Conservation (phyloP, 2,113 vertebrate species). For the Heloderma charlesbogerti region DNA sequence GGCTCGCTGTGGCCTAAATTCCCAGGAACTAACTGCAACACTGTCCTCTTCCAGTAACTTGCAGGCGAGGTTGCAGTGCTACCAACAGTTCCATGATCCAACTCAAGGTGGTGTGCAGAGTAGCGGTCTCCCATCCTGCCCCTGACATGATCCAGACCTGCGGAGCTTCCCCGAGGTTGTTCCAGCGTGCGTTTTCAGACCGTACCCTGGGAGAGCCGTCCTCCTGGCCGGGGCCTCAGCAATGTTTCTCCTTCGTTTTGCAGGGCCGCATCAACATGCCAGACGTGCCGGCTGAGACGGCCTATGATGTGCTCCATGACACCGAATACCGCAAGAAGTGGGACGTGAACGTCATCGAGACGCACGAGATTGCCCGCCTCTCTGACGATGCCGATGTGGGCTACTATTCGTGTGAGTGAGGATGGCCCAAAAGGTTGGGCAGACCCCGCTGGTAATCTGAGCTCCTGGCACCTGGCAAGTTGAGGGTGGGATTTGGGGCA, state of each 20-base stretch:
- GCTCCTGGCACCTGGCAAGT: not conserved
- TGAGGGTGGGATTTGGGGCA: not conserved
- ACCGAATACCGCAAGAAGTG: conserved; percentile 69
- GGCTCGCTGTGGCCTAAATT: too few relatives aligned
- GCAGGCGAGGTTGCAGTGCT: too few relatives aligned
- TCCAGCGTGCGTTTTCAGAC: not conserved
- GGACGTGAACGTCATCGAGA: conserved; percentile 78
- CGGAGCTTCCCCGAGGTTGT: not conserved
- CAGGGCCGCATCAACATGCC: conserved; percentile 76
- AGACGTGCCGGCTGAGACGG: conserved; percentile 76
- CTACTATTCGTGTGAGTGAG: conserved; percentile 78
- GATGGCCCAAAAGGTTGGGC: not conserved
- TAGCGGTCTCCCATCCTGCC: too few relatives aligned
- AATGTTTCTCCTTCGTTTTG: not conserved
- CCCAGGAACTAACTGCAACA: too few relatives aligned
- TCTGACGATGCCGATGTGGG: conserved; percentile 77
- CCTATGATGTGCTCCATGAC: conserved; percentile 81
- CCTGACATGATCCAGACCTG: not conserved
- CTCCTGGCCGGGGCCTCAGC: not conserved
- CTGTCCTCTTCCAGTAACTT: too few relatives aligned
- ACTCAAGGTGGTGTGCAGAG: too few relatives aligned
- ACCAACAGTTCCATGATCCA: too few relatives aligned
- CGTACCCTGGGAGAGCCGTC: not conserved
- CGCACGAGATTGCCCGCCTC: conserved; percentile 77
- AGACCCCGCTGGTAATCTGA: not conserved